A percentile compares a stretch with the other conserved stretches of the same genome.
Conservation (phyloP, 2,888 invertebrate species). For the Deilephila porcellus region DNA sequence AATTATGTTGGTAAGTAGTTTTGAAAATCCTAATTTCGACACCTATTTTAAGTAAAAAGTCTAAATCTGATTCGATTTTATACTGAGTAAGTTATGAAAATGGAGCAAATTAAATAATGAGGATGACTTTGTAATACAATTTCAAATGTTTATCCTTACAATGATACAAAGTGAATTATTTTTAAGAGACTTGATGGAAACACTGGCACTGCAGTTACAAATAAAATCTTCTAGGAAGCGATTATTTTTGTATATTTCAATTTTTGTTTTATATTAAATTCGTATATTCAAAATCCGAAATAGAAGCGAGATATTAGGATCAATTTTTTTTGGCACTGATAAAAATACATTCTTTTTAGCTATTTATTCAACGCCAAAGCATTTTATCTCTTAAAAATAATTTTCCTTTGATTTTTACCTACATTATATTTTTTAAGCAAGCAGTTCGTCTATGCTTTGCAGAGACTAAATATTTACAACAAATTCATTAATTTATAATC, state of each 20-base stretch:
- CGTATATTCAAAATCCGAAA: background rate
- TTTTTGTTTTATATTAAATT: background rate
- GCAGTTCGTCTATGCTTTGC: slow-evolving; percentile 51
- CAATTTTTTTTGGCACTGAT: slow-evolving; percentile 11
- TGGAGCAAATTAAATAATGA: background rate
- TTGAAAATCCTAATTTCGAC: background rate
- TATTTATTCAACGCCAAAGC: background rate
- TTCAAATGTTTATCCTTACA: background rate
- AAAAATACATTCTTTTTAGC: background rate
- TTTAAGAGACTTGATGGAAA: slow-evolving; percentile 22
- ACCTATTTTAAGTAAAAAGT: background rate
- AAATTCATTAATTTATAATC: slow-evolving; percentile 31
- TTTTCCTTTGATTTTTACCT: background rate
- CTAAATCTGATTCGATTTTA: background rate
- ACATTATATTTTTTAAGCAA: slow-evolving; percentile 33
- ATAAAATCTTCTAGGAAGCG: slow-evolving; percentile 4
- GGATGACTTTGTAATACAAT: background rate
- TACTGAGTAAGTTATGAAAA: background rate
- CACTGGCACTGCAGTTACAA: background rate
- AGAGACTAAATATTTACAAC: slow-evolving; percentile 46
- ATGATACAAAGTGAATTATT: slow-evolving; percentile 13
- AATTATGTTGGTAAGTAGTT: too few species aligned
- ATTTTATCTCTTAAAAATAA: slow-evolving; percentile 13
- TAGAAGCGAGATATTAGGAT: background rate
- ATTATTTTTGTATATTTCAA: background rate